phyloP scores from a whole-genome alignment of 2,113 vertebrate species.

The Heterotilapia buettikoferi region DNA sequence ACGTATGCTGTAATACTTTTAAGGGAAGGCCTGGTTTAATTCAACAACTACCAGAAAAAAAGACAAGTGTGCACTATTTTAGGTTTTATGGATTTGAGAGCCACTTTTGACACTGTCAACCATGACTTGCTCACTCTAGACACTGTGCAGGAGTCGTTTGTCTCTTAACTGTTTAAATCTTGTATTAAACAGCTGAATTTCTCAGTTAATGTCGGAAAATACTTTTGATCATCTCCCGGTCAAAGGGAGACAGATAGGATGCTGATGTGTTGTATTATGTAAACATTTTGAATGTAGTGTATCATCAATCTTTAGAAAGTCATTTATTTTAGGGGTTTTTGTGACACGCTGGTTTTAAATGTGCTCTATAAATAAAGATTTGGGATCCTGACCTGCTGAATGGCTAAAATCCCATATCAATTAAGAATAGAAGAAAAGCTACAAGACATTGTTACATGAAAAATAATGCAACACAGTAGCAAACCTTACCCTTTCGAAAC shows the following conservation, averaged over 20 bases:
- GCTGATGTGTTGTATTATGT: not conserved
- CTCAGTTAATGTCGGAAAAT: not conserved
- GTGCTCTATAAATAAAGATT: not conserved
- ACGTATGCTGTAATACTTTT: not conserved
- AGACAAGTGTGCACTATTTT: accelerated
- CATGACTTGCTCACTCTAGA: not conserved
- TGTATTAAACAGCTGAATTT: not conserved
- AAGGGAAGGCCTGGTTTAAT: not conserved
- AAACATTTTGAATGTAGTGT: not conserved
- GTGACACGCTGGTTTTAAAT: not conserved
- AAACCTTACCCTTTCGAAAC: not conserved
- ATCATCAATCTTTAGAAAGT: not conserved
- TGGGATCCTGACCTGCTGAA: not conserved
- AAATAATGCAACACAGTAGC: not conserved
- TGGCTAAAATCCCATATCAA: not conserved
- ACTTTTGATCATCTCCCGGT: not conserved
- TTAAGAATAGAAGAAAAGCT: not conserved
- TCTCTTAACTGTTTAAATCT: not conserved
- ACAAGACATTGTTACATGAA: not conserved
- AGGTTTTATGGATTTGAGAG: not conserved
- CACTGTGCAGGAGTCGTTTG: not conserved
- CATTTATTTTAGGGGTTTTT: not conserved
- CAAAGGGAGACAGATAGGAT: not conserved
- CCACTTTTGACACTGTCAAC: not conserved
- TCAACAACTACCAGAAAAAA: not conserved